phyloP scores from a whole-genome alignment of 2,888 invertebrate genomes.

The Drosophila setosimentum region DNA sequence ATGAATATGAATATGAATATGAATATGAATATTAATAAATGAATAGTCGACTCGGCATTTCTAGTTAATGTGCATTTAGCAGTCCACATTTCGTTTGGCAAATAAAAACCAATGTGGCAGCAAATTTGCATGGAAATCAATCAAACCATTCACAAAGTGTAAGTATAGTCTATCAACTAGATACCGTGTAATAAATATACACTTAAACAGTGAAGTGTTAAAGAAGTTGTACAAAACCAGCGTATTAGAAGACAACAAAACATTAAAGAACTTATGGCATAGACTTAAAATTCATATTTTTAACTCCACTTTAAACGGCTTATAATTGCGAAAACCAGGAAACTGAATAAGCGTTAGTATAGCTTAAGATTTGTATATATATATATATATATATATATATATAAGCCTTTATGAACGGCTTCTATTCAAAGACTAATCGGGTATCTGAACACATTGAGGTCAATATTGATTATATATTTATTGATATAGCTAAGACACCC shows the following conservation, averaged over 20 bases:
- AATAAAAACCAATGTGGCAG: constrained; percentile 67
- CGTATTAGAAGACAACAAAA: not conserved
- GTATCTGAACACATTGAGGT: not conserved
- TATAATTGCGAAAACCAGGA: not conserved
- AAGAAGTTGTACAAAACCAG: not conserved
- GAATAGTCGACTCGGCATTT: constrained; percentile 6
- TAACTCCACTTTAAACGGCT: not conserved
- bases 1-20: not conserved
- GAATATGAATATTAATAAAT: constrained; percentile 29
- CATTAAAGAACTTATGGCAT: not conserved
- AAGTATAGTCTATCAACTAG: not conserved
- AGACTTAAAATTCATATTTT: not conserved
- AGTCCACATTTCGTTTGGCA: constrained; percentile 44
- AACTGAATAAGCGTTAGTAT: not conserved
- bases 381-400: too few species aligned
- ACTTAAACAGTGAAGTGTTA: not conserved
- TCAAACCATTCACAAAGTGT: constrained; percentile 30
- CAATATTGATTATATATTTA: not conserved
- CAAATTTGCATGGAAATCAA: constrained; percentile 73
- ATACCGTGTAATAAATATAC: constrained; percentile 34
- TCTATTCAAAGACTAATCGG: not conserved
- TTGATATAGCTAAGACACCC: not conserved
- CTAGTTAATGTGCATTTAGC: constrained; percentile 46
- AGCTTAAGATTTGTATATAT: too few species aligned
- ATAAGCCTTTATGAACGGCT: not conserved